Evolutionary conservation across 37 sponge, comb jelly and placozoan genomes (phyloP), one percentile per base, ranked within the genome.

Genomic region (Beroe ovata): DNA sequence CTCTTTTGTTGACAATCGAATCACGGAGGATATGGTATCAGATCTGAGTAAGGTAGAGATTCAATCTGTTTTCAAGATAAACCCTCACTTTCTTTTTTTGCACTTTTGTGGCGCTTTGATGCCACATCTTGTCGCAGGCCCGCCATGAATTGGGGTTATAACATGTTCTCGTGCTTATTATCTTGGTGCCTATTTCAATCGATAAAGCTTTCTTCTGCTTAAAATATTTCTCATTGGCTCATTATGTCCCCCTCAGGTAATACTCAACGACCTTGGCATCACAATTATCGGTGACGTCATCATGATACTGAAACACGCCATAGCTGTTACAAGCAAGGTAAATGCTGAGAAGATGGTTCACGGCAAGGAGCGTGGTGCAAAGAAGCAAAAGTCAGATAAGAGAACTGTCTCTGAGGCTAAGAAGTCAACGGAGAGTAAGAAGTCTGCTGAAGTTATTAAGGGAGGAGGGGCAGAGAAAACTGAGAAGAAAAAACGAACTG

Each of bases 221-320:
- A n/a, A n/a, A n/a, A n/a, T n/a, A n/a, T n/a, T n/a, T n/a, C n/a
- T n/a, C n/a, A n/a, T n/a, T n/a, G n/a, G n/a, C n/a, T n/a, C n/a
- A n/a, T n/a, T n/a, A n/a, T n/a, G n/a, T n/a, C n/a, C 19, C 25
- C 34, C 41, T 77, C 77, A 97, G 95, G 93, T 92, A n/a, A 92
- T 95, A 29, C 92, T 98, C n/a, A 60, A 26, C 18, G 96, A 96
- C 23, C 93, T 98, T 93, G 96, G 96, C 1, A 96, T 98, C 37
- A 93, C 60, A 38, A 92, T 92, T 47, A 94, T 96, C 91, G 99
- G 99, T 19, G 99, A 98, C 64, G 88, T 96, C 33, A 94, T 98
- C 14, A 90, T 93, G 33, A 95, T 98, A 30, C 71, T 98, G 72
- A 94, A 94, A 71, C 96, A 98, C 88, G 92, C 99, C 22, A 96